A percentile compares a stretch with the other conserved stretches of the same genome.
Evolutionary conservation across 2,888 invertebrate species (phyloP).

Genomic region (Parnassius orleans): DNA sequence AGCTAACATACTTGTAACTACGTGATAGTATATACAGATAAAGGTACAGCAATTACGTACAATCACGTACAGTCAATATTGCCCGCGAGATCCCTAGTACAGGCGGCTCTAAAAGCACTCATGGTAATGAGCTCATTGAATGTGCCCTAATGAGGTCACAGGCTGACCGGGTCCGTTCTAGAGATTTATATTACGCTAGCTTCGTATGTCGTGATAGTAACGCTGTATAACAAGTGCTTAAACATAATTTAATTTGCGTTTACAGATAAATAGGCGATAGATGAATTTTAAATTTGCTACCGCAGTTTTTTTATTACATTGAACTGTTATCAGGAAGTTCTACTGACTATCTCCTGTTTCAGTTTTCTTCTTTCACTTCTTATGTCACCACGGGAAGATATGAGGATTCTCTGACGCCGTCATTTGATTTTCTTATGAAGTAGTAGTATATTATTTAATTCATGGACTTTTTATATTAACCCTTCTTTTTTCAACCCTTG

Average conservation of each 20-base stretch:
- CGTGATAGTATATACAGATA: slow-evolving; percentile 8
- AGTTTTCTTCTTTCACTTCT: too few species aligned
- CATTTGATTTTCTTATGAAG: too few species aligned
- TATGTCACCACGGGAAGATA: too few species aligned
- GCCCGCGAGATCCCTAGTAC: slow-evolving; percentile 14
- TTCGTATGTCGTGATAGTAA: slow-evolving; percentile 10
- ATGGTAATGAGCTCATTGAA: slow-evolving; percentile 55
- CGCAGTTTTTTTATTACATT: too few species aligned
- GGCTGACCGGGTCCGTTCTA: slow-evolving; percentile 31
- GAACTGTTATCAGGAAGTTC: too few species aligned
- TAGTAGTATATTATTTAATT: too few species aligned
- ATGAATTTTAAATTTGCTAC: too few species aligned
- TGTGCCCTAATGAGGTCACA: slow-evolving; percentile 53
- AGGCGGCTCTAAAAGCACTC: slow-evolving; percentile 43
- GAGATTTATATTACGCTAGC: slow-evolving; percentile 24
- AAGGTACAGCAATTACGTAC: slow-evolving; percentile 30
- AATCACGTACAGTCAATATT: slow-evolving; percentile 25
- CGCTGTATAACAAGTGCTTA: slow-evolving; percentile 1
- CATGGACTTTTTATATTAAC: too few species aligned
- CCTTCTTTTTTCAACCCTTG: too few species aligned
- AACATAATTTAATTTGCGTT: slow-evolving; percentile 1
- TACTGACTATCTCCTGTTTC: too few species aligned
- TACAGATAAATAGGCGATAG: too few species aligned
- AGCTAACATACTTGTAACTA: background rate
- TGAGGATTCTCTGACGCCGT: too few species aligned